Conservation (phyloP, 2,113 vertebrate genomes). For the Neogale vison region DNA sequence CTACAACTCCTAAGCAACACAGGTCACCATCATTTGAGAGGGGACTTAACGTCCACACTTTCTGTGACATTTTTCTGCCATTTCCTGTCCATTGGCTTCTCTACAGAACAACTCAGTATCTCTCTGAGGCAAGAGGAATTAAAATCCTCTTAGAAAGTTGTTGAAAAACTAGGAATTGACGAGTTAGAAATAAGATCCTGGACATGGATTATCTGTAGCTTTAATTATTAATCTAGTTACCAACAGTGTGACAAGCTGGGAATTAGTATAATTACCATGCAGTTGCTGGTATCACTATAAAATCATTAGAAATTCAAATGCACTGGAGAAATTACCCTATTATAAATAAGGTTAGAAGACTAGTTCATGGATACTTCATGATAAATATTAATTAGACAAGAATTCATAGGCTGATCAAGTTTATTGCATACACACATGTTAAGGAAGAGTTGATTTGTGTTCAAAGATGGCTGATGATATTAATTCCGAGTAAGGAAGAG, state of each 20-base stretch:
- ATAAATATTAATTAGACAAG: background rate
- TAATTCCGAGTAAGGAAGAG: background rate
- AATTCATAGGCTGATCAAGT: background rate
- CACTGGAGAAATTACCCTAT: background rate
- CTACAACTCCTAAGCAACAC: background rate
- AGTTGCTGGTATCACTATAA: background rate
- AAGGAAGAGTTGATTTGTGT: background rate
- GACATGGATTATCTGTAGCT: background rate
- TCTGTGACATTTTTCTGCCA: background rate
- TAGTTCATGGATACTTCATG: background rate
- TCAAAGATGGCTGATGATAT: background rate
- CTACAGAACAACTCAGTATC: background rate
- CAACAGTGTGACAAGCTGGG: background rate
- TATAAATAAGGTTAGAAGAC: background rate
- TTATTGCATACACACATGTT: background rate
- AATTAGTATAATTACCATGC: background rate
- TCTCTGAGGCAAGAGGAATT: background rate
- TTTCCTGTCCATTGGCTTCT: background rate
- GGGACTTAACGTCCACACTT: background rate
- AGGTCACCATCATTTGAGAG: background rate
- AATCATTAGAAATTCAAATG: slow-evolving; percentile 4
- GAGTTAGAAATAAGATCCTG: background rate
- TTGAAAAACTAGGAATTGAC: background rate
- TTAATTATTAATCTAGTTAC: background rate
- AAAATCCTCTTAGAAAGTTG: background rate